These are phyloP conservation scores for Drosophila macrospina DNA, from an alignment of 2,888 invertebrate genomes.

Conservation along the genomic window DNA sequence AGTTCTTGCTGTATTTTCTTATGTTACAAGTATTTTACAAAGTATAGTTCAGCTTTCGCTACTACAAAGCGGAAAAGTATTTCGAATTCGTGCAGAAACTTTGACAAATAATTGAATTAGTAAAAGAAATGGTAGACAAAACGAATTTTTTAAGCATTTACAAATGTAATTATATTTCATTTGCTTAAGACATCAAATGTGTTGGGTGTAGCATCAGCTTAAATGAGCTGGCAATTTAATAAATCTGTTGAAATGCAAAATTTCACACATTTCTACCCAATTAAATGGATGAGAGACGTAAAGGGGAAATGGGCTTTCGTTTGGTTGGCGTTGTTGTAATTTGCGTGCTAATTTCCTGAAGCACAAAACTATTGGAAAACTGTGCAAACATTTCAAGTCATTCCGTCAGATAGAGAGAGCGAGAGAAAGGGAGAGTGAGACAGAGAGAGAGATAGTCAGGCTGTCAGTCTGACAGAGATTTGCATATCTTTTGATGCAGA, in stretches of 20 bases:
- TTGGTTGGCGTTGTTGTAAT: slow-evolving; percentile 60
- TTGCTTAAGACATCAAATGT: not conserved
- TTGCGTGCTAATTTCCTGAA: slow-evolving; percentile 72
- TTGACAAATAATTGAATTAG: no score
- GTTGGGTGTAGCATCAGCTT: slow-evolving; percentile 3
- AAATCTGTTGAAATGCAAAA: slow-evolving; percentile 31
- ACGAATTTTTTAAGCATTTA: no score
- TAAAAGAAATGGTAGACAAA: no score
- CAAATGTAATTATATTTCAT: not conserved
- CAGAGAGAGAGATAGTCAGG: slow-evolving; percentile 3
- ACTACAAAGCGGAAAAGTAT: no score
- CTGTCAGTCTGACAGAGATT: slow-evolving; percentile 35
- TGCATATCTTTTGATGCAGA: slow-evolving; percentile 66
- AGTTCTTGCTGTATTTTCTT: no score
- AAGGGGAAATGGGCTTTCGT: not conserved
- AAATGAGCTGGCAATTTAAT: slow-evolving; percentile 11
- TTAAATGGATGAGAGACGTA: slow-evolving; percentile 11
- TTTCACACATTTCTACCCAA: slow-evolving; percentile 47
- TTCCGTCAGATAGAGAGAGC: slow-evolving; percentile 37
- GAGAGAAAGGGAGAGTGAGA: not conserved
- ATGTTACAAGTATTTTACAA: no score
- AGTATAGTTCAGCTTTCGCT: no score
- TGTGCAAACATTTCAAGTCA: slow-evolving; percentile 56
- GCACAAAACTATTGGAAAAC: slow-evolving; percentile 56
- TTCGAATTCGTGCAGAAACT: no score